These are phyloP conservation scores for Loxodonta africana DNA, from an alignment of 2,113 vertebrate species.

Conservation along the genomic window DNA sequence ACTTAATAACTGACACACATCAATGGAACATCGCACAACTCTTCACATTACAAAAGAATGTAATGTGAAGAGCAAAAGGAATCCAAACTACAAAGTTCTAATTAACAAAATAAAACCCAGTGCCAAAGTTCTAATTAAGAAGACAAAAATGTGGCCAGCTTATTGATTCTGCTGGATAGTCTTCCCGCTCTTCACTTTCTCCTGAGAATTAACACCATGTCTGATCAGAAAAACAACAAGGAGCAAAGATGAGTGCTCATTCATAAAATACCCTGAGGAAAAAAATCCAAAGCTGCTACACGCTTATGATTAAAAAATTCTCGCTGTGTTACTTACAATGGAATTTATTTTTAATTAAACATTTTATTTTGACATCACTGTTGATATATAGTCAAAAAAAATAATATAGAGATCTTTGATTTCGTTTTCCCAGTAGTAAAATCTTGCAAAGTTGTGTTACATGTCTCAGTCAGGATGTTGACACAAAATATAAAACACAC, in stretches of 20 bases:
- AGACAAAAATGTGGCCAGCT: neutral
- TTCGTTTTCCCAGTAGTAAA: neutral
- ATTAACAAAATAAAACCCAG: too few relatives aligned
- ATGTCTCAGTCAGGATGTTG: neutral
- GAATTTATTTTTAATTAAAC: neutral
- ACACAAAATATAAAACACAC: neutral
- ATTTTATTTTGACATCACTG: neutral
- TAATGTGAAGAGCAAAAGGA: neutral
- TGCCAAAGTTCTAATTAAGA: neutral
- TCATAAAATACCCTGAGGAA: neutral
- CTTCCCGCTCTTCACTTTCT: neutral
- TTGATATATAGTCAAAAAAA: neutral
- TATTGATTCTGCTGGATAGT: neutral
- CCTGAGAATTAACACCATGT: neutral
- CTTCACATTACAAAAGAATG: neutral
- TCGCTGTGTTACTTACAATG: neutral
- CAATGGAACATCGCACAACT: neutral
- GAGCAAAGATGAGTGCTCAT: neutral
- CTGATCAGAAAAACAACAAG: neutral
- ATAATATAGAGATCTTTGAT: neutral
- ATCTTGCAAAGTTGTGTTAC: neutral
- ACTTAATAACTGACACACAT: neutral
- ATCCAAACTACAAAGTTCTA: neutral
- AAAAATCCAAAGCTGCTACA: neutral
- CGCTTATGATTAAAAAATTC: neutral